Percentiles rank a stretch among this genome's conserved stretches.
Conservation (phyloP, 2,888 invertebrate genomes). For the Coecobrya sp. region DNA sequence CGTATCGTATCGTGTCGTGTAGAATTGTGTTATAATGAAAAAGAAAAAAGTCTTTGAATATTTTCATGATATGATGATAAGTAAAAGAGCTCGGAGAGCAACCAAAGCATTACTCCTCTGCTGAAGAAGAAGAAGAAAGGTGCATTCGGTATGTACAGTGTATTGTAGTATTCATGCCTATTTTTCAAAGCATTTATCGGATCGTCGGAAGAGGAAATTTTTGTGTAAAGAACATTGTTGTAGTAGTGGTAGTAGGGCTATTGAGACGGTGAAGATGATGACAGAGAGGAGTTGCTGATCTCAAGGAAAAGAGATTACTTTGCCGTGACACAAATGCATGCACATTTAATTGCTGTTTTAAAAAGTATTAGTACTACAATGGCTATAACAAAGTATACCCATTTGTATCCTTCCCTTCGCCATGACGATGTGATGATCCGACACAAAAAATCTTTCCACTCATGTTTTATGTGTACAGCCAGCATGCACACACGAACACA, state of each 20-base stretch:
- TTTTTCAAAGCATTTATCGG: neutral
- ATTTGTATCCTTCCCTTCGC: neutral
- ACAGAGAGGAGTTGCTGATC: constrained; percentile 42
- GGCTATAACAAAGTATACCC: neutral
- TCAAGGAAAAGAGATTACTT: constrained; percentile 60
- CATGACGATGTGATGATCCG: constrained; percentile 16
- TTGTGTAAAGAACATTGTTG: neutral
- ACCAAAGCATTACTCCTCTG: too few relatives aligned
- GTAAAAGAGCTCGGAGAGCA: constrained; percentile 5
- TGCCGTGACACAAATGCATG: constrained; percentile 67
- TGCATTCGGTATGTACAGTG: neutral
- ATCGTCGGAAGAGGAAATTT: constrained; percentile 45
- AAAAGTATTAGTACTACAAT: neutral
- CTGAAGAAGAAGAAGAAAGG: neutral
- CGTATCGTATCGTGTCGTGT: neutral
- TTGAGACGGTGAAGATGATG: neutral
- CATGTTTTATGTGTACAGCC: too few relatives aligned
- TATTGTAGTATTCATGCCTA: neutral
- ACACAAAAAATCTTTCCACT: constrained; percentile 13
- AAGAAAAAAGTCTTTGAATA: constrained; percentile 22
- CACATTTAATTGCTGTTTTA: constrained; percentile 55
- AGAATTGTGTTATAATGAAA: constrained; percentile 1
- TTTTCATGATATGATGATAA: neutral
- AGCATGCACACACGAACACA: neutral
- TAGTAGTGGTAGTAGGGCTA: neutral